Percentiles rank a stretch among this genome's conserved stretches.
Conservation (phyloP, 1,140 invertebrate species). For the Sycobia sp. region DNA sequence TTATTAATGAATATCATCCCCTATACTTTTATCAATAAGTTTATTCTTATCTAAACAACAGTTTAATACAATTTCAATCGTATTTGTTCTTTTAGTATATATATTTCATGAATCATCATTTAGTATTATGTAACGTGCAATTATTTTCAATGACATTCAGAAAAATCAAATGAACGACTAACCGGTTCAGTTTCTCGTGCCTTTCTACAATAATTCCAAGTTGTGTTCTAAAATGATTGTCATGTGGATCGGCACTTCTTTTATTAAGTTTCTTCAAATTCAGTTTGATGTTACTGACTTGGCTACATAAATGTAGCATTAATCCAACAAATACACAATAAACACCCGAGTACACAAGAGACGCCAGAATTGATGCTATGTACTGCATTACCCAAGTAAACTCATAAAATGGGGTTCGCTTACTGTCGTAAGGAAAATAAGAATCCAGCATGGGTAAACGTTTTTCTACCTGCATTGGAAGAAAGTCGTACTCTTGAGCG, state of each 20-base stretch:
- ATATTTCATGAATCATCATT: no score
- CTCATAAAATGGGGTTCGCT: slow-evolving; percentile 12
- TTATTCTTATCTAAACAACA: no score
- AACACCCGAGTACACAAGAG: slow-evolving; percentile 2
- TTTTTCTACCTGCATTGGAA: slow-evolving; percentile 1
- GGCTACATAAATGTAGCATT: slow-evolving; percentile 18
- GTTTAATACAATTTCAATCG: no score
- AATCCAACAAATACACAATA: slow-evolving; percentile 20
- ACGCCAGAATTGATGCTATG: neutral
- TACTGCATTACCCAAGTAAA: slow-evolving; percentile 22
- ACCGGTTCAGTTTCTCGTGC: slow-evolving; percentile 19
- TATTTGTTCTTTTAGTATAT: no score
- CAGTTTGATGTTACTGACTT: slow-evolving; percentile 14
- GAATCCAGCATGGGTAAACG: neutral
- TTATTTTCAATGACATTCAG: no score
- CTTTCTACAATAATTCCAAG: neutral
- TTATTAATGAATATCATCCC: no score
- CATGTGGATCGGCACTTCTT: neutral
- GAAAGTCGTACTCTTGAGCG: slow-evolving; percentile 4
- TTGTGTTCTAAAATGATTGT: neutral
- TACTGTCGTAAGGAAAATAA: slow-evolving; percentile 19
- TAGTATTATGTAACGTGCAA: no score
- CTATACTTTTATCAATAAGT: no score
- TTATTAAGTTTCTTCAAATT: neutral
- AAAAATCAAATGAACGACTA: neutral